phyloP scores from a whole-genome alignment of 1,140 invertebrate species.

The Lanistes nyassanus region DNA sequence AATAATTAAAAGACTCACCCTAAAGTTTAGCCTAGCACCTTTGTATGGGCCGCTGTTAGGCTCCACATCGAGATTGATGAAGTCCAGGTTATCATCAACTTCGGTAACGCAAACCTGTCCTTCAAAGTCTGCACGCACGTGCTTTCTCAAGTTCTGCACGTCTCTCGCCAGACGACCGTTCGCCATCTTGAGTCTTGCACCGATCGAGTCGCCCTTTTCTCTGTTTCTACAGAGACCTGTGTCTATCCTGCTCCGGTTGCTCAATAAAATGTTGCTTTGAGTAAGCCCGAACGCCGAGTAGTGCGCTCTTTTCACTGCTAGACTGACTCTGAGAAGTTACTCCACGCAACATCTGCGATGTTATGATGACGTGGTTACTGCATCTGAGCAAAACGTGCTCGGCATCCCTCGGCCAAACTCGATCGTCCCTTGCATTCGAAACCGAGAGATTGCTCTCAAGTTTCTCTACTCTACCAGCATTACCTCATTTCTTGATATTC shows the following conservation, averaged over 20 bases:
- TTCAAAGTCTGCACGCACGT: slow-evolving; percentile 31
- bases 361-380: too few relatives aligned
- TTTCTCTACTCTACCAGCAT: slow-evolving; percentile 5
- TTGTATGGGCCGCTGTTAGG: slow-evolving; percentile 42
- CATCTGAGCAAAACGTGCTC: too few relatives aligned
- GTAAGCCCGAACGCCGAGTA: too few relatives aligned
- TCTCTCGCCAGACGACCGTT: slow-evolving; percentile 33
- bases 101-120: slow-evolving; percentile 38
- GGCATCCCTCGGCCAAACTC: too few relatives aligned
- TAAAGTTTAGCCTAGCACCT: slow-evolving; percentile 39
- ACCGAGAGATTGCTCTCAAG: slow-evolving; percentile 3
- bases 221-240: neutral
- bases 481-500: slow-evolving; percentile 1
- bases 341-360: too few relatives aligned
- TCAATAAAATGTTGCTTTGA: too few relatives aligned
- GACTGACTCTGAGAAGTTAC: too few relatives aligned
- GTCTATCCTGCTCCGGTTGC: too few relatives aligned
- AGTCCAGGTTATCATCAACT: slow-evolving; percentile 29
- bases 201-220: neutral
- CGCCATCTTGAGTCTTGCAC: slow-evolving; percentile 24
- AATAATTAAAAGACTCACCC: slow-evolving; percentile 33
- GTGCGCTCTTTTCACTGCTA: too few relatives aligned
- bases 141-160: slow-evolving; percentile 34
- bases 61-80: slow-evolving; percentile 32
- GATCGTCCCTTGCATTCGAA: too few relatives aligned